Conservation (phyloP, 2,888 invertebrate species). For the Hypena proboscidalis region DNA sequence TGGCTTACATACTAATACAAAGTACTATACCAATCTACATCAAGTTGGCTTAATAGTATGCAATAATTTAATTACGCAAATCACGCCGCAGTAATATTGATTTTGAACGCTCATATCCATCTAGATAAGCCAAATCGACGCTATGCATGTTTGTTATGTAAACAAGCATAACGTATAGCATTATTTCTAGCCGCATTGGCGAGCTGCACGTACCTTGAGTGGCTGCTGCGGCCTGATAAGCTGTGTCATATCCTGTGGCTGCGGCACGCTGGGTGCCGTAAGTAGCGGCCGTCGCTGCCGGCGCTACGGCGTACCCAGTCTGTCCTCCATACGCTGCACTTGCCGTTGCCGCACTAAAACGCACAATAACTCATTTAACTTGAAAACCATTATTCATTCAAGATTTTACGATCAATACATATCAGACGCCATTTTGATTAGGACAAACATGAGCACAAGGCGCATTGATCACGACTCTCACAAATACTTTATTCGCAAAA, state of each 20-base stretch:
- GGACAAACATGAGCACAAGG: slow-evolving; percentile 69
- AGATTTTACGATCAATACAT: slow-evolving; percentile 69
- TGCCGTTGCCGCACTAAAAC: slow-evolving; percentile 88
- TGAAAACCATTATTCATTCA: slow-evolving; percentile 27
- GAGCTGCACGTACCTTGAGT: slow-evolving; percentile 87
- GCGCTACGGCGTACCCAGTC: slow-evolving; percentile 93
- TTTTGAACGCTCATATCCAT: slow-evolving; percentile 24
- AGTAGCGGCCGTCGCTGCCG: slow-evolving; percentile 92
- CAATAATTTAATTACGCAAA: slow-evolving; percentile 38
- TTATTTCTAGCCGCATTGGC: slow-evolving; percentile 45
- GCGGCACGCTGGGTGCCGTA: slow-evolving; percentile 93
- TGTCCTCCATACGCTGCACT: slow-evolving; percentile 94
- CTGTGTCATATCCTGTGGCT: slow-evolving; percentile 92
- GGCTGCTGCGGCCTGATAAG: slow-evolving; percentile 92
- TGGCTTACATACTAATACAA: too few species aligned
- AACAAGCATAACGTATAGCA: slow-evolving; percentile 15
- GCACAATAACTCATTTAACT: slow-evolving; percentile 37
- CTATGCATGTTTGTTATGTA: slow-evolving; percentile 18
- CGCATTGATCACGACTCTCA: slow-evolving; percentile 47
- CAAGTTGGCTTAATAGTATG: too few species aligned
- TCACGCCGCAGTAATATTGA: slow-evolving; percentile 40
- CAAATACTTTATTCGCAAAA: slow-evolving; percentile 11
- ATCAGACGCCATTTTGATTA: slow-evolving; percentile 81
- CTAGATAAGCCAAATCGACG: neutral
- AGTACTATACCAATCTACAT: too few species aligned